Percentiles rank a stretch among this genome's conserved stretches.
Evolutionary conservation across 1,140 invertebrate species (phyloP).

Genomic region (Drosophila bocki): DNA sequence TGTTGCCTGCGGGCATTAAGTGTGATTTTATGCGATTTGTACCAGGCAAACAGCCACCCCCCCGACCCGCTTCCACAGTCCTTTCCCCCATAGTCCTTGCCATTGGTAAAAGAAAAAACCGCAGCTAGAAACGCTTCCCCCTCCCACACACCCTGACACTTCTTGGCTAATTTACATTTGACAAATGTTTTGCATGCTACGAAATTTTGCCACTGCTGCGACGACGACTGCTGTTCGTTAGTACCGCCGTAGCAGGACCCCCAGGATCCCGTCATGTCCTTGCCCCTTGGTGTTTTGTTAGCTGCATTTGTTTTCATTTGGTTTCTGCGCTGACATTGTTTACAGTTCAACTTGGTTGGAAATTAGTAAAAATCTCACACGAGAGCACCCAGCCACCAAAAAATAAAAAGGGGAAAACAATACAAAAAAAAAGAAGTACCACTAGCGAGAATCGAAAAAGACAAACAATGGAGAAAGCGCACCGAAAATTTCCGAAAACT

Average conservation of each 20-base stretch:
- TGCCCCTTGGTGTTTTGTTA: conserved; percentile 59
- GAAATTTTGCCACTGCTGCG: conserved; percentile 67
- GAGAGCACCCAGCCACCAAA: conserved; percentile 48
- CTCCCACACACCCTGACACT: conserved; percentile 17
- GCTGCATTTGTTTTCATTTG: conserved; percentile 81
- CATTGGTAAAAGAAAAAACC: conserved; percentile 58
- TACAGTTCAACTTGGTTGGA: conserved; percentile 79
- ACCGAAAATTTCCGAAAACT: conserved; percentile 18
- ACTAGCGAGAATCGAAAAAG: conserved; percentile 33
- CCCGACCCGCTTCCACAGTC: background rate
- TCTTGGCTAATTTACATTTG: conserved; percentile 79
- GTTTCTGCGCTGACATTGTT: conserved; percentile 74
- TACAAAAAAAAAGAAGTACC: conserved; percentile 18
- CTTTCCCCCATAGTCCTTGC: conserved; percentile 3
- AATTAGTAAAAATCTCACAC: conserved; percentile 78
- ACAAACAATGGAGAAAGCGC: conserved; percentile 5
- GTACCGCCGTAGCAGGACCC: conserved; percentile 16
- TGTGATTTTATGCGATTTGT: conserved; percentile 83
- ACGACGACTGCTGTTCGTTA: conserved; percentile 68
- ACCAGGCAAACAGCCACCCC: conserved; percentile 40
- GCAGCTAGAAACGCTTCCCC: conserved; percentile 18
- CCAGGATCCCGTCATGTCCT: conserved; percentile 18
- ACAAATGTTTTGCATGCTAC: conserved; percentile 79
- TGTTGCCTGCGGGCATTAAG: conserved; percentile 81
- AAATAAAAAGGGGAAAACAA: conserved; percentile 18